Evolutionary conservation across 2,888 invertebrate genomes (phyloP).

Genomic region (Caenorhabditis sp.): DNA sequence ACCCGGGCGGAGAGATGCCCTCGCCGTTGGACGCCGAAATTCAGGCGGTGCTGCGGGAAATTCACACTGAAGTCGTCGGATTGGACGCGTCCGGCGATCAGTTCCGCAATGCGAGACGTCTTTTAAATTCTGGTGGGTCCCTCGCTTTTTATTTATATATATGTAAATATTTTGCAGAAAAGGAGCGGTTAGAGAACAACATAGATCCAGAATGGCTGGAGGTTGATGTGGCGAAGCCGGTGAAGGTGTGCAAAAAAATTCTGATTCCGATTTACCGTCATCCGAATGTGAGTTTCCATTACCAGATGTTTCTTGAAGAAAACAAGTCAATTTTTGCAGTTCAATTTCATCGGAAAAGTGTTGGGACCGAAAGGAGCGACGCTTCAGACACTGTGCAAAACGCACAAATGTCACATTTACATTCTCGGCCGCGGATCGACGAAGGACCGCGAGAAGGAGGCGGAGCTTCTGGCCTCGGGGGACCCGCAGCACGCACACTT

Average conservation of each 20-base stretch:
- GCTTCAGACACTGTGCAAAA: conserved; percentile 76
- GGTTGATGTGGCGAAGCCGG: conserved; percentile 78
- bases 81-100: conserved; percentile 75
- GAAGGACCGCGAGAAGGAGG: conserved; percentile 76
- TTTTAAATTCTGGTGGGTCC: conserved; percentile 64
- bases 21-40: conserved; percentile 78
- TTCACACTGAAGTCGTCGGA: conserved; percentile 71
- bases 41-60: conserved; percentile 75
- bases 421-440: conserved; percentile 79
- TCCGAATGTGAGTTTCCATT: conserved; percentile 74
- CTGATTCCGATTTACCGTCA: conserved; percentile 78
- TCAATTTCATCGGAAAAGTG: conserved; percentile 79
- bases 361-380: conserved; percentile 79
- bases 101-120: conserved; percentile 75
- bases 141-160: no score
- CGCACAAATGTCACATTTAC: conserved; percentile 78
- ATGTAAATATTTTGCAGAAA: conserved; percentile 70
- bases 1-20: conserved; percentile 54
- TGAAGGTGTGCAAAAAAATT: conserved; percentile 77
- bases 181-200: conserved; percentile 72
- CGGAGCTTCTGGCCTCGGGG: conserved; percentile 75
- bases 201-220: conserved; percentile 79
- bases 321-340: no score
- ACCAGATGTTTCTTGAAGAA: no score
- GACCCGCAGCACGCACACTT: conserved; percentile 79